Evolutionary conservation across 2,888 invertebrate genomes (phyloP).

Genomic region (Muschampia staudingeri): DNA sequence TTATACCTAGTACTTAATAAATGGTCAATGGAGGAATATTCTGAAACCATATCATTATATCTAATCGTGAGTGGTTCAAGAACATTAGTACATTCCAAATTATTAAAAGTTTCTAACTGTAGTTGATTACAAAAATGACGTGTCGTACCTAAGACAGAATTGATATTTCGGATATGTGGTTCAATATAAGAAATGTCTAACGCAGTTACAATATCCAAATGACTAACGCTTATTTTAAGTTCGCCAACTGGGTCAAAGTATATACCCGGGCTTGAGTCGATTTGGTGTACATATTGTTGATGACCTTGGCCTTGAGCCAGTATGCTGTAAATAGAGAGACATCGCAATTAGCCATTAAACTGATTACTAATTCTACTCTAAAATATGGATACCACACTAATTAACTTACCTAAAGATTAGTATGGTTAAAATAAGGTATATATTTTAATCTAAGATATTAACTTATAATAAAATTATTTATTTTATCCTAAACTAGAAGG

Average conservation of each 20-base stretch:
- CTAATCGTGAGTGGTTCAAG: neutral
- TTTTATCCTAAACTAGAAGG: neutral
- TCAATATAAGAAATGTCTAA: neutral
- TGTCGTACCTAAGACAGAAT: neutral
- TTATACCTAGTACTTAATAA: neutral
- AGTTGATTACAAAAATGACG: conserved; percentile 5
- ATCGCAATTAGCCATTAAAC: too few relatives aligned
- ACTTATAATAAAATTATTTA: neutral
- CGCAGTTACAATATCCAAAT: neutral
- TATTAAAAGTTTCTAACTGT: neutral
- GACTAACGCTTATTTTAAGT: neutral
- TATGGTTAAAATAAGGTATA: too few relatives aligned
- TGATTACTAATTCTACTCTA: too few relatives aligned
- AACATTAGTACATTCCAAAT: neutral
- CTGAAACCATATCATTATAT: neutral
- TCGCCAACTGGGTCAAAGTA: neutral
- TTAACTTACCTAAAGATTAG: too few relatives aligned
- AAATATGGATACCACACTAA: too few relatives aligned
- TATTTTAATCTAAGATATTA: too few relatives aligned
- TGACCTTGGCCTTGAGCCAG: neutral
- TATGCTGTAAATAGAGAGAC: too few relatives aligned
- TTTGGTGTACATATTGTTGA: neutral
- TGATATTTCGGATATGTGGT: neutral
- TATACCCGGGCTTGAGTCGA: neutral
- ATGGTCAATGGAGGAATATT: neutral